Percentiles rank a stretch among this genome's conserved stretches.
These are phyloP conservation scores for Penaeus japonicus DNA, from an alignment of 1,140 invertebrate species.

Conservation along the genomic window DNA sequence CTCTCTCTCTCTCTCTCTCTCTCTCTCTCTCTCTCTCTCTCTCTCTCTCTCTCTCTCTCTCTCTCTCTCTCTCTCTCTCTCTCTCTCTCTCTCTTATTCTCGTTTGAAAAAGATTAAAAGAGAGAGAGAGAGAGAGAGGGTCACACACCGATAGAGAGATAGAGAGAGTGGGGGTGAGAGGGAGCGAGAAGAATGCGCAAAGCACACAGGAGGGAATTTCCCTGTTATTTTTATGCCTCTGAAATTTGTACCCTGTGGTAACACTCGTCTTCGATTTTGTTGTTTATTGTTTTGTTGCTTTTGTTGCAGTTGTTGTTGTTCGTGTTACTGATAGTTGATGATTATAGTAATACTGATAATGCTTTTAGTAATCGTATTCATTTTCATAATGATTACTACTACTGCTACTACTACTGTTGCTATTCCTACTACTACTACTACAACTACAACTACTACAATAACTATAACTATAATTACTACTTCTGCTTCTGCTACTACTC, in stretches of 20 bases:
- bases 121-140: no score
- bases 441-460: neutral
- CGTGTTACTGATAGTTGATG: neutral
- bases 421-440: neutral
- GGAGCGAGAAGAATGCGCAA: no score
- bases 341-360: neutral
- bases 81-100: neutral
- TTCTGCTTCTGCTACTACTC: neutral
- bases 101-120: neutral
- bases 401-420: neutral
- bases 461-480: neutral
- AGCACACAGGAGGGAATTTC: no score
- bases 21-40: neutral
- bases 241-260: no score
- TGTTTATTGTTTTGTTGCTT: no score
- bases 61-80: conserved; percentile 9
- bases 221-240: no score
- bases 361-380: neutral
- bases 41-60: neutral
- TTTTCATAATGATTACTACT: neutral
- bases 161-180: no score
- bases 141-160: no score
- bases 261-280: no score
- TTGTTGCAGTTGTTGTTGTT: no score
- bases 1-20: neutral